A percentile compares a stretch with the other conserved stretches of the same genome.
Conservation (phyloP, 37 sponge, comb jelly and placozoan species). For the Aphrocallistes beatrix region DNA sequence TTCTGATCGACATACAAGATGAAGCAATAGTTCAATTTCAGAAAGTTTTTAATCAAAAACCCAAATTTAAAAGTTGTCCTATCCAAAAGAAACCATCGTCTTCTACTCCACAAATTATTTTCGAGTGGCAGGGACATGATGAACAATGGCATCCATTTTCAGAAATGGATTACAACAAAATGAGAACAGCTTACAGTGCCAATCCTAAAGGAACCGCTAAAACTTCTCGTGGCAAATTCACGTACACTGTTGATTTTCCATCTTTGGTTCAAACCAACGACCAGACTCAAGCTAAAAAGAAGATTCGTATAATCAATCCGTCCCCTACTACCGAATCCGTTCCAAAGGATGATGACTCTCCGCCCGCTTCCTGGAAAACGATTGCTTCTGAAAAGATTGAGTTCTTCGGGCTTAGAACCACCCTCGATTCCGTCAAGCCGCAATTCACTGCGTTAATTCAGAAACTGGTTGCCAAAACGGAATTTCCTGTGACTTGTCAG, state of each 20-base stretch:
- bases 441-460: background rate
- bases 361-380: background rate
- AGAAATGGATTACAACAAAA: background rate
- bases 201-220: background rate
- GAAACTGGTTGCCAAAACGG: background rate
- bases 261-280: background rate
- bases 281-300: background rate
- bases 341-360: background rate
- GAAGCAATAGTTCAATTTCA: background rate
- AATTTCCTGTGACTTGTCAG: background rate
- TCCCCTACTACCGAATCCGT: too few species aligned
- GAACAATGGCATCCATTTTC: background rate
- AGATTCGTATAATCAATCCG: background rate
- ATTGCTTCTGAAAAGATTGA: background rate
- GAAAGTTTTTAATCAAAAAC: too few species aligned
- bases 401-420: background rate
- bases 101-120: background rate
- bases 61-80: background rate
- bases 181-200: background rate
- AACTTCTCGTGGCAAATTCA: background rate
- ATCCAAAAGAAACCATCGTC: background rate
- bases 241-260: background rate
- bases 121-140: background rate
- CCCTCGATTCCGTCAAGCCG: background rate
- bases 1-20: background rate